Conservation (phyloP, 1,140 invertebrate species). For the Megathymus violae region DNA sequence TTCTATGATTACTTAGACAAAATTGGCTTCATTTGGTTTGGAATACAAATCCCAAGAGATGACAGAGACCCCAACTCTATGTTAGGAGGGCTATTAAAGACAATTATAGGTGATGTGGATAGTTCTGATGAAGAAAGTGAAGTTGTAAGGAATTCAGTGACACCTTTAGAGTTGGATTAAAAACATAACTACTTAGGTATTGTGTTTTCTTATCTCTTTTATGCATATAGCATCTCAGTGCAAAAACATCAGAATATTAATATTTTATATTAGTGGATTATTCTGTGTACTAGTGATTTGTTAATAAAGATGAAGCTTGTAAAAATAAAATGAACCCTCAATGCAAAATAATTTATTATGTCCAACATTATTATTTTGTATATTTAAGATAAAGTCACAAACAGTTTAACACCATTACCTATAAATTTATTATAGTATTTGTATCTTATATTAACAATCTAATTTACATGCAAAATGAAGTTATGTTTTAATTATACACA, state of each 20-base stretch:
- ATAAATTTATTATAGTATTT: not conserved
- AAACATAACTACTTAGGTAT: conserved; percentile 13
- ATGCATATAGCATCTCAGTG: not conserved
- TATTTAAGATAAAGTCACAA: not conserved
- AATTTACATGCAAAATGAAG: not conserved
- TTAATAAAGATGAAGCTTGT: not conserved
- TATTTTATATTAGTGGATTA: too few relatives aligned
- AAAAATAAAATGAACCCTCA: not conserved
- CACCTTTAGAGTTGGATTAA: conserved; percentile 73
- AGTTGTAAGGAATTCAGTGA: conserved; percentile 40
- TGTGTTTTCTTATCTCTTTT: not conserved
- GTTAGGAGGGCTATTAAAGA: conserved; percentile 70
- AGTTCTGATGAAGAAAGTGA: conserved; percentile 74
- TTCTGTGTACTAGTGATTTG: too few relatives aligned
- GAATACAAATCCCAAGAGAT: conserved; percentile 63
- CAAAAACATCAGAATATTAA: not conserved
- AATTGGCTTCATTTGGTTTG: conserved; percentile 77
- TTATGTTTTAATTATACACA: not conserved
- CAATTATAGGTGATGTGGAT: conserved; percentile 73
- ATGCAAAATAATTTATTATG: not conserved
- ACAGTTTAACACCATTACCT: not conserved
- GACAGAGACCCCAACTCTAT: conserved; percentile 60
- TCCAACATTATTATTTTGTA: not conserved
- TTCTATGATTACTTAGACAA: conserved; percentile 73
- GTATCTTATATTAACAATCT: not conserved